Percentiles rank a stretch among this genome's conserved stretches.
Conservation (phyloP, 2,888 invertebrate species). For the Mesoligia furuncula region DNA sequence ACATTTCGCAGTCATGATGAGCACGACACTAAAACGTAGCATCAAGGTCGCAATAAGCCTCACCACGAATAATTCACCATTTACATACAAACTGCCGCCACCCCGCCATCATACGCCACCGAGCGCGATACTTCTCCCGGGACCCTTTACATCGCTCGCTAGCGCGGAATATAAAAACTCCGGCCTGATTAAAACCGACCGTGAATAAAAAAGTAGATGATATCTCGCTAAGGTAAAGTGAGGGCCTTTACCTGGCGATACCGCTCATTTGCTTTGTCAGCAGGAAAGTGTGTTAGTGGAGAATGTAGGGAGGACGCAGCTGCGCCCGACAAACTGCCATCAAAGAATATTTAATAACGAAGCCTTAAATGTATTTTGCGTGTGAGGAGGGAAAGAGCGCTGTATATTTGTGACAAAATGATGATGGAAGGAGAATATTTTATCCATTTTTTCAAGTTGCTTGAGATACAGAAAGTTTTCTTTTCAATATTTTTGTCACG, state of each 20-base stretch:
- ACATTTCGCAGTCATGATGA: slow-evolving; percentile 43
- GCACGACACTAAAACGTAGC: slow-evolving; percentile 60
- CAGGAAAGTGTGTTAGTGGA: slow-evolving; percentile 54
- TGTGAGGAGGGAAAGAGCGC: slow-evolving; percentile 33
- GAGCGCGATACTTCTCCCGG: slow-evolving; percentile 47
- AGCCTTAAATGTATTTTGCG: slow-evolving; percentile 48
- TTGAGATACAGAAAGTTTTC: slow-evolving; percentile 15
- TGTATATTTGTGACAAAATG: slow-evolving; percentile 27
- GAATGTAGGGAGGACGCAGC: slow-evolving; percentile 50
- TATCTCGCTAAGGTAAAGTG: slow-evolving; percentile 33
- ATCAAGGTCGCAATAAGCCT: slow-evolving; percentile 65
- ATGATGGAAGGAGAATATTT: slow-evolving; percentile 36
- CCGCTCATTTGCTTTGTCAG: slow-evolving; percentile 60
- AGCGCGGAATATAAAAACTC: slow-evolving; percentile 59
- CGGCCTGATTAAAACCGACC: slow-evolving; percentile 58
- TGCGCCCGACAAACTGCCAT: slow-evolving; percentile 58
- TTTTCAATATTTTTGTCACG: slow-evolving; percentile 25
- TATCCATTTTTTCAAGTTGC: slow-evolving; percentile 4
- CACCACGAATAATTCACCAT: slow-evolving; percentile 74
- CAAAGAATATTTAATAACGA: slow-evolving; percentile 65
- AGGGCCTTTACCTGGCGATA: slow-evolving; percentile 53
- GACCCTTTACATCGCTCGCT: slow-evolving; percentile 56
- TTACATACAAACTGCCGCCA: slow-evolving; percentile 79
- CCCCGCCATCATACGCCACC: slow-evolving; percentile 52
- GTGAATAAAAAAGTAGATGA: slow-evolving; percentile 49